These are phyloP conservation scores for Drepana arcuata DNA, from an alignment of 1,140 invertebrate species.

Conservation along the genomic window DNA sequence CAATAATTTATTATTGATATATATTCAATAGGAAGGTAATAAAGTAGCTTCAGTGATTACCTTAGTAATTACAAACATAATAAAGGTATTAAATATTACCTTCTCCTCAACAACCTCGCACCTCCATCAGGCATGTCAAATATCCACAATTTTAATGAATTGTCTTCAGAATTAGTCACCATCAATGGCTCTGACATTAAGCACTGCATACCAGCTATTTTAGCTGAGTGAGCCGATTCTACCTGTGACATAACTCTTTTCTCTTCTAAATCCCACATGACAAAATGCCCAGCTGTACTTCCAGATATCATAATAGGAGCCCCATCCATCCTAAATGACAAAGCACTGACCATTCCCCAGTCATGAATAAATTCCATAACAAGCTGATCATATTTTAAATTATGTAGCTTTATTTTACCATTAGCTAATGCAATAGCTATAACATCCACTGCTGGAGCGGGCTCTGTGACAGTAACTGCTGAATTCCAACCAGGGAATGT, in stretches of 20 bases:
- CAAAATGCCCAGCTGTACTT: slow-evolving; percentile 85
- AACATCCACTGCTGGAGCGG: slow-evolving; percentile 92
- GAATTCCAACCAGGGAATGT: slow-evolving; percentile 86
- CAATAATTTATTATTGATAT: too few relatives aligned
- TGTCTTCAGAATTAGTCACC: slow-evolving; percentile 93
- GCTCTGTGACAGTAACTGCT: slow-evolving; percentile 81
- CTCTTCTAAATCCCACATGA: slow-evolving; percentile 95
- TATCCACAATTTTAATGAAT: slow-evolving; percentile 97
- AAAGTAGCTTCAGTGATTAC: too few relatives aligned
- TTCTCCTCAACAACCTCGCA: slow-evolving; percentile 84
- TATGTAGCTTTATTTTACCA: slow-evolving; percentile 90
- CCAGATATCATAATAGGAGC: slow-evolving; percentile 89
- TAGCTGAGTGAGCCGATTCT: slow-evolving; percentile 80
- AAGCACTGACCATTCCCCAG: slow-evolving; percentile 88
- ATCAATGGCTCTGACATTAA: slow-evolving; percentile 90
- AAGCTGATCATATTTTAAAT: slow-evolving; percentile 89
- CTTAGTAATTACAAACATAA: neutral
- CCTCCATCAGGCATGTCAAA: slow-evolving; percentile 95
- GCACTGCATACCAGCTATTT: slow-evolving; percentile 86
- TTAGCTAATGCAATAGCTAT: slow-evolving; percentile 87
- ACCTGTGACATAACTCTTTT: slow-evolving; percentile 83
- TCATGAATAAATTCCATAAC: slow-evolving; percentile 92
- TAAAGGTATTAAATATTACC: slow-evolving; percentile 28
- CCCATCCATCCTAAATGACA: slow-evolving; percentile 92
- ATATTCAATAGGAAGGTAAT: too few relatives aligned